Conservation (phyloP, 2,113 vertebrate species). For the Ifrita kowaldi region DNA sequence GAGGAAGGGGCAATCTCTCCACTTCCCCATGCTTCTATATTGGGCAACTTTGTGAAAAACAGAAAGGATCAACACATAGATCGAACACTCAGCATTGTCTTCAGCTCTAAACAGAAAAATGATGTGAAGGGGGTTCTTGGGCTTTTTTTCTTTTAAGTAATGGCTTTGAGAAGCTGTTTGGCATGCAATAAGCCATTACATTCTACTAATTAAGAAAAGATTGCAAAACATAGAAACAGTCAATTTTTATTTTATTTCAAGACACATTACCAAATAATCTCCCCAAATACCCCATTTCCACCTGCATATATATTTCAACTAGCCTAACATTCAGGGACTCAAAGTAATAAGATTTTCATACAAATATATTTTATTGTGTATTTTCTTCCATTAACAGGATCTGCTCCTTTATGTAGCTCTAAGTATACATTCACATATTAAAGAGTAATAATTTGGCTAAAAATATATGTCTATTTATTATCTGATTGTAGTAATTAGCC, state of each 20-base stretch:
- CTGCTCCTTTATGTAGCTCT: constrained; percentile 52
- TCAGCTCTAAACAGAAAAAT: background rate
- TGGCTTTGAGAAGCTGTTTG: background rate
- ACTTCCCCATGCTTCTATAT: background rate
- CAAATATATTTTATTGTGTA: constrained; percentile 38
- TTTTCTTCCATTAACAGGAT: constrained; percentile 48
- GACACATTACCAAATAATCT: constrained; percentile 31
- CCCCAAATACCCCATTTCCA: background rate
- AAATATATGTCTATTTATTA: constrained; percentile 65
- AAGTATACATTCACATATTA: constrained; percentile 61
- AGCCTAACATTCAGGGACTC: constrained; percentile 36
- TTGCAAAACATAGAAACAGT: constrained; percentile 41
- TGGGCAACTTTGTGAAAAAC: background rate
- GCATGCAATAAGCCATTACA: background rate
- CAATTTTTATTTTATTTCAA: constrained; percentile 39
- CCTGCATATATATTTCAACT: constrained; percentile 45
- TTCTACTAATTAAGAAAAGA: constrained; percentile 20
- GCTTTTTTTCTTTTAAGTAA: background rate
- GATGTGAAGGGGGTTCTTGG: background rate
- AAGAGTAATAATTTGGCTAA: constrained; percentile 69
- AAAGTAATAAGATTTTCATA: constrained; percentile 8
- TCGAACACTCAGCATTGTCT: background rate
- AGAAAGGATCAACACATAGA: background rate
- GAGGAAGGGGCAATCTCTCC: background rate
- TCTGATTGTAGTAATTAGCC: constrained; percentile 58